Evolutionary conservation across 2,113 vertebrate genomes (phyloP).

Genomic region (Cheilinus undulatus): DNA sequence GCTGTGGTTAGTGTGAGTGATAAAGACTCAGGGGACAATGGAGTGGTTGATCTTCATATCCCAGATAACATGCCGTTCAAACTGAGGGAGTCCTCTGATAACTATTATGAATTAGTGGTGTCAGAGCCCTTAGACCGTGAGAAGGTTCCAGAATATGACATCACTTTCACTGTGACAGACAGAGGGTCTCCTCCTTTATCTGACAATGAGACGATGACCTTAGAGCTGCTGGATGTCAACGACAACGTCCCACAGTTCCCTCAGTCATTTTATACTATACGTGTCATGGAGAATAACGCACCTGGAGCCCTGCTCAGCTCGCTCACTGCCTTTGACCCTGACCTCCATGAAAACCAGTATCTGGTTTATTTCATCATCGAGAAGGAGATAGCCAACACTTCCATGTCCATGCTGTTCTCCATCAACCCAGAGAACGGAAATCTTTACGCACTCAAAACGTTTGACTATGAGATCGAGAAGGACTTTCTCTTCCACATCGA

Average conservation of each 20-base stretch:
- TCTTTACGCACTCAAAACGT: slow-evolving; percentile 87
- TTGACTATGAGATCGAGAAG: slow-evolving; percentile 88
- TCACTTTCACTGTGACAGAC: slow-evolving; percentile 70
- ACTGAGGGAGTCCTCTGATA: slow-evolving; percentile 66
- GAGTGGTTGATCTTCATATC: slow-evolving; percentile 63
- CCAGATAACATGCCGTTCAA: slow-evolving; percentile 63
- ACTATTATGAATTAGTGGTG: slow-evolving; percentile 65
- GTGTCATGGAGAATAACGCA: slow-evolving; percentile 85
- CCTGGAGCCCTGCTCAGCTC: slow-evolving; percentile 85
- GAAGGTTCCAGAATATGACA: slow-evolving; percentile 66
- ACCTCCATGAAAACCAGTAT: slow-evolving; percentile 84
- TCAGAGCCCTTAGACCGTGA: slow-evolving; percentile 67
- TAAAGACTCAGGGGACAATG: slow-evolving; percentile 67
- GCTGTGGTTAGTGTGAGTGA: slow-evolving; percentile 65
- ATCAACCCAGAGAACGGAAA: slow-evolving; percentile 87
- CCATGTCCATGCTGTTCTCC: slow-evolving; percentile 85
- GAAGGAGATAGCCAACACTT: slow-evolving; percentile 81
- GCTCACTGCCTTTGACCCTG: slow-evolving; percentile 81
- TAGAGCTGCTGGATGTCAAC: slow-evolving; percentile 70
- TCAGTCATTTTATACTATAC: slow-evolving; percentile 69
- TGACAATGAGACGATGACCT: slow-evolving; percentile 70
- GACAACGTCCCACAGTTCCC: slow-evolving; percentile 70
- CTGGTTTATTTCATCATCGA: slow-evolving; percentile 85
- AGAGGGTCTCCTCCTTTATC: slow-evolving; percentile 68
- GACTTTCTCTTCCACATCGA: slow-evolving; percentile 85